Evolutionary conservation across 2,113 vertebrate genomes (phyloP).

Genomic region (Pluvianellus socialis): DNA sequence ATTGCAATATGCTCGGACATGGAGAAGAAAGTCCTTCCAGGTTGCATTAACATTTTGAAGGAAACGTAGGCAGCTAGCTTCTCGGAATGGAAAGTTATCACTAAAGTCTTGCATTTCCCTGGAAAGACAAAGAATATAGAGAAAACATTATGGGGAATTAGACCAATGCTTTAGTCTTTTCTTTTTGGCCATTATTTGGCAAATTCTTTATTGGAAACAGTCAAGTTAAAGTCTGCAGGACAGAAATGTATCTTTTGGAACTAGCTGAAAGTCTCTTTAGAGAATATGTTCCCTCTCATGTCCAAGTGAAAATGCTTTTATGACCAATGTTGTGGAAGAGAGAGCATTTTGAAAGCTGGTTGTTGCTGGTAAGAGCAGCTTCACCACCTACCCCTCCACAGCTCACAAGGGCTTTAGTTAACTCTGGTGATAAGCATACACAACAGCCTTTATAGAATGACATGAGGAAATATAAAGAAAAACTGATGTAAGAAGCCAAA

Average conservation of each 20-base stretch:
- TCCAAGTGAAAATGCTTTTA: background rate
- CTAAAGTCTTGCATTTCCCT: background rate
- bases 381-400: fast-evolving
- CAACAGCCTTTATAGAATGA: background rate
- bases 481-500: background rate
- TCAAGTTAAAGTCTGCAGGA: background rate
- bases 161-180: background rate
- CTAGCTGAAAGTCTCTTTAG: background rate
- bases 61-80: background rate
- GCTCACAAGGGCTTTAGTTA: background rate
- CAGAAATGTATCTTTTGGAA: background rate
- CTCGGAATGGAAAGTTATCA: background rate
- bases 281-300: background rate
- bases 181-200: background rate
- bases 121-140: background rate
- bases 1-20: background rate
- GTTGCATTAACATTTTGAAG: background rate
- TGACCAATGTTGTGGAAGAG: background rate
- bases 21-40: background rate
- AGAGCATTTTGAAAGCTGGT: background rate
- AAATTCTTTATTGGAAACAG: background rate
- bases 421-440: background rate
- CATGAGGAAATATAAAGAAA: background rate
- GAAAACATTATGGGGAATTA: background rate
- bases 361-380: background rate